Base-by-base conservation (phyloP, 2,113 vertebrate genomes). In the Echinops telfairi region DNA sequence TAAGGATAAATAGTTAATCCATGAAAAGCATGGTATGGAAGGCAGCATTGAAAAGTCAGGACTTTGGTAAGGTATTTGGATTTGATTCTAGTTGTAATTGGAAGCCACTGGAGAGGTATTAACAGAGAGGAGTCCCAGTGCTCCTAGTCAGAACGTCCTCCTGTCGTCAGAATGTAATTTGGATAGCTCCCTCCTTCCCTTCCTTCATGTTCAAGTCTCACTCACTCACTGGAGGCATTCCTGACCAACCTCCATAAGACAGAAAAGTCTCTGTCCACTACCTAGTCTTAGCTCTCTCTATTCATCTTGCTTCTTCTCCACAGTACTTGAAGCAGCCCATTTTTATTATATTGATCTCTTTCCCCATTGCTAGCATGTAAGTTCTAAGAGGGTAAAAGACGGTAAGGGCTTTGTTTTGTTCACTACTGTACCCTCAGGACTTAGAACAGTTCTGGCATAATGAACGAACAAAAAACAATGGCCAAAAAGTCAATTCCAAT, bases 191-290 rank as follows among this genome's bases (percentile, higher is more conserved):
- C 47, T 53, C 47, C 71, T 36, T 79, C 40, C 40, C 33, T 27
- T 90, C 33, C 43, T 68, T 27, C 88, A 58, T 79, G 73, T 27
- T 85, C 83, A 80, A 91, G 6, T 29, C 85, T 64, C 62, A 57
- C 12, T 40, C 47, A 53, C 12, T 88, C 82, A 66, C 27, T 64
- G 62, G 53, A 38, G 58, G 20, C 38, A 53, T 93, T 47, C 58
- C 57, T 38, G 57, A 90, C 29, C 22, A 86, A 43, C 23, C 88
- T 10, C 36, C 3, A 43, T 22, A n/a, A 60, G 83, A 83, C 14
- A 80, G 23, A 70, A 58, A 68, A 70, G 12, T 31, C 64, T 90
- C 29, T 22, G 6, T 19, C 7, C 19, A 27, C 66, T 31, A 66
- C n/a, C 66, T 57, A 53, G 7, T 66, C 47, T 53, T 16, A 33